These are phyloP conservation scores for Falcunculus frontatus DNA, from an alignment of 2,113 vertebrate genomes.

Conservation along the genomic window DNA sequence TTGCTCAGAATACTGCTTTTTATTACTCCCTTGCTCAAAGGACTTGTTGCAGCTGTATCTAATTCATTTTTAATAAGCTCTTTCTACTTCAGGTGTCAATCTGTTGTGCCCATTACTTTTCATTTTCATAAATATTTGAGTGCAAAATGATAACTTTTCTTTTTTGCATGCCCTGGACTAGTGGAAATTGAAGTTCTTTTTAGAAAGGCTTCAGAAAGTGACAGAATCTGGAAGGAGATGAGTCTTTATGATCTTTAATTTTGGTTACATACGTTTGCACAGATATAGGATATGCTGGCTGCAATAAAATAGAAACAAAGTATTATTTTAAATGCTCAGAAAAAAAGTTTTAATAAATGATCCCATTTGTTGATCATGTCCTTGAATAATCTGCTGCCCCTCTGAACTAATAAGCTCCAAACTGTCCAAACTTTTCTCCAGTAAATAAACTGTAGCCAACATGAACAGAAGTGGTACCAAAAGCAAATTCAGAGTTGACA, in stretches of 20 bases:
- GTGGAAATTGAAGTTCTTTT: neutral
- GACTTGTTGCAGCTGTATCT: conserved; percentile 40
- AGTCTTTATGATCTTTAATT: neutral
- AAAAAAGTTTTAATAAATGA: neutral
- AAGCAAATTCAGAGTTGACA: neutral
- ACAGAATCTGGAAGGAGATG: neutral
- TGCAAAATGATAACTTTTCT: neutral
- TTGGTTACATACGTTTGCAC: neutral
- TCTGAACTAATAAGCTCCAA: neutral
- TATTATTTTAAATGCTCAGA: neutral
- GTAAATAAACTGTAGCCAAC: neutral
- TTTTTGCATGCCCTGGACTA: neutral
- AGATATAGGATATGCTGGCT: neutral
- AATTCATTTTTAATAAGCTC: conserved; percentile 56
- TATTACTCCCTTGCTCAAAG: conserved; percentile 8
- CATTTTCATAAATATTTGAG: conserved; percentile 26
- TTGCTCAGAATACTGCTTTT: conserved; percentile 25
- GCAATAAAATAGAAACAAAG: neutral
- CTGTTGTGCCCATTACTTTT: conserved; percentile 36
- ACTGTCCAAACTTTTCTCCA: neutral
- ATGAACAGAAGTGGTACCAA: neutral
- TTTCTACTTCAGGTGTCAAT: conserved; percentile 44
- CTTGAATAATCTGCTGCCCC: neutral
- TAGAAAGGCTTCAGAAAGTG: neutral
- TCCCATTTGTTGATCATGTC: neutral